Evolutionary conservation across 2,888 invertebrate species (phyloP), one percentile per base, ranked within the genome.

Genomic region (Lepidocyrtoides sp.): DNA sequence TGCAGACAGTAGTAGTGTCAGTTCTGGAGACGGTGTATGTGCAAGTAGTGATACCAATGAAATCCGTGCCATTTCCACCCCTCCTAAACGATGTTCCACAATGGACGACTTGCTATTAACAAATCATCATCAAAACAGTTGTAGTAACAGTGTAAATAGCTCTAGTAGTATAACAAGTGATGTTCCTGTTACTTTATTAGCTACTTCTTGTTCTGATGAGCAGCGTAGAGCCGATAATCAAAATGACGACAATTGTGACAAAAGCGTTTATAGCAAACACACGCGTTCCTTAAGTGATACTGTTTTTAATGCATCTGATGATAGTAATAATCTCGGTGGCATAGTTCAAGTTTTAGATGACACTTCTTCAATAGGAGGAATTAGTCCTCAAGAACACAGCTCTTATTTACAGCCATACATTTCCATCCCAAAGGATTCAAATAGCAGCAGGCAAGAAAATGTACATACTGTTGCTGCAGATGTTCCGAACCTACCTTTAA

Each of bases 231-330:
- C 20, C 23, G 17, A 85, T 17, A 12, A 72, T 12, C 12, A 69
- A 66, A 63, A 17, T 7, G 54, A 2, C 5, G 72, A n/a, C 7
- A 17, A 0, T 54, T 32, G 32, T 51, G 29, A n/a, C 57, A 23
- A 8, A 23, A 29, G 23, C 41, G 17, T 41, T 66, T 44, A 32
- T 20, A 32, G 17, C 32, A 87, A 89, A 26, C 91, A 92, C 63
- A 75, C 66, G 14, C 91, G 91, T 41, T 92, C 92, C 29, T 66
- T 92, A 41, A 92, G 92, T 89, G 92, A 92, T 82, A 92, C 92
- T 0, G 90, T 92, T 79, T 92, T 92, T 23, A 66, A 91, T 44
- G 75, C 91, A n/a, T 20, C 66, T 26, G 77, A 91, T n/a, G 87
- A 77, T 17, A 60, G 57, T 77, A 63, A 36, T 54, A 84, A 81